A percentile compares a stretch with the other conserved stretches of the same genome.
These are phyloP conservation scores for Euleptes europaea DNA, from an alignment of 2,113 vertebrate genomes.

Conservation along the genomic window DNA sequence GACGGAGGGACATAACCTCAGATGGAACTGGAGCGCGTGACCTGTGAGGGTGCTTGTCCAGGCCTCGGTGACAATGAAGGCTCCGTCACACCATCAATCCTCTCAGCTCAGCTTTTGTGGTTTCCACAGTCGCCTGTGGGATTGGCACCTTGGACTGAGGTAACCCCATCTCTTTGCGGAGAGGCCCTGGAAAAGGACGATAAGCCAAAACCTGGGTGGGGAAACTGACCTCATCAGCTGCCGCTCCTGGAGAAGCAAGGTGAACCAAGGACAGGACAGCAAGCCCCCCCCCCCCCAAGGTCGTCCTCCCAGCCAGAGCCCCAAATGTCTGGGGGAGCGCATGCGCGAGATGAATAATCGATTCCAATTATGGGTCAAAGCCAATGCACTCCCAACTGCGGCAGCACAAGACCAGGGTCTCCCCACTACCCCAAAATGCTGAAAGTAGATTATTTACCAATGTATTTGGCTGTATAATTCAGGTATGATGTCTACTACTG, in stretches of 20 bases:
- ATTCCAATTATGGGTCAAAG: background rate
- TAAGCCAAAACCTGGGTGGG: background rate
- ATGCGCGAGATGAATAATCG: background rate
- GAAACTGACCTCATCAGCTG: slow-evolving; percentile 17
- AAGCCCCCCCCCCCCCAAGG: background rate
- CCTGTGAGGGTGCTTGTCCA: background rate
- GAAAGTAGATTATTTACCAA: background rate
- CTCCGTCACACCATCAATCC: background rate
- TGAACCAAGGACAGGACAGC: slow-evolving; percentile 9
- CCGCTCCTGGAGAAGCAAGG: background rate
- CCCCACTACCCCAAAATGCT: background rate
- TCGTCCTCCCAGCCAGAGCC: background rate
- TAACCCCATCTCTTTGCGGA: slow-evolving; percentile 19
- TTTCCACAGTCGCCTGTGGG: background rate
- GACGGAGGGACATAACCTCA: background rate
- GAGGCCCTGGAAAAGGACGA: slow-evolving; percentile 7
- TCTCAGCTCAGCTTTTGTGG: background rate
- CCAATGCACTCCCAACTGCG: background rate
- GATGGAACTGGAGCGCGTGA: background rate
- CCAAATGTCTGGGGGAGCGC: background rate
- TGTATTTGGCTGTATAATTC: background rate
- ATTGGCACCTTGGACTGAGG: slow-evolving; percentile 5
- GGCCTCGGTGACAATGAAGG: background rate
- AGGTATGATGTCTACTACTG: background rate
- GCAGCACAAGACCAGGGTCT: background rate